Evolutionary conservation across 1,140 invertebrate species (phyloP), one percentile per base, ranked within the genome.

Genomic region (Cryptotermes secundus): DNA sequence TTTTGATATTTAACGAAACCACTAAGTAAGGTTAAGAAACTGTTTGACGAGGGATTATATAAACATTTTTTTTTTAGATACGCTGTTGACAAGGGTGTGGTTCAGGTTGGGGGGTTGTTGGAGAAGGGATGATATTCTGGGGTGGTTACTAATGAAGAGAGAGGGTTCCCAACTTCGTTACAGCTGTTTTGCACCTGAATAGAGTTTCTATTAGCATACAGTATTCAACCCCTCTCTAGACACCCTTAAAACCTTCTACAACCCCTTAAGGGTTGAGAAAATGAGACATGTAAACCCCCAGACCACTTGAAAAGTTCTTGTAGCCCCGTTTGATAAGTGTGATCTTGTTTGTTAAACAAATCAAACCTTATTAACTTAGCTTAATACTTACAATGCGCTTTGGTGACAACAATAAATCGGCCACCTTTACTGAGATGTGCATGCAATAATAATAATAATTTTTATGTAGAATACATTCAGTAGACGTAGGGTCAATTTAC

Each of bases 171-270:
- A 72, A 72, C 59, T 72, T 72, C 59, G 59, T 72, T 72, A 72
- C 59, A 72, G 59, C 59, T 72, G 59, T 72, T 72, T 72, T 72
- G 59, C 59, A 72, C 59, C 59, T 72, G 59, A 72, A 72, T 72
- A 72, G 26, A 72, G 59, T 31, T 72, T 72, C 59, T 72, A 72
- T 72, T 72, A 72, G 7, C 59, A 72, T 72, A 26, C 59, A 6
- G 59, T n/a, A 9, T 72, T 31, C 59, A 31, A n/a, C 59, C 14
- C 59, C 16, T n/a, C 59, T n/a, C n/a, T 72, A 72, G 16, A 26
- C n/a, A 72, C 59, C 14, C 59, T 72, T 16, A 16, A 31, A 31
- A 72, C 59, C 26, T 72, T 1, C 59, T 72, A 6, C 59, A 72
- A 31, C 26, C 59, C 53, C 59, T 72, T 72, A n/a, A n/a, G 26